Percentiles rank a stretch among this genome's conserved stretches.
phyloP scores from a whole-genome alignment of 2,888 invertebrate species.

The Ormyrus pomaceus region DNA sequence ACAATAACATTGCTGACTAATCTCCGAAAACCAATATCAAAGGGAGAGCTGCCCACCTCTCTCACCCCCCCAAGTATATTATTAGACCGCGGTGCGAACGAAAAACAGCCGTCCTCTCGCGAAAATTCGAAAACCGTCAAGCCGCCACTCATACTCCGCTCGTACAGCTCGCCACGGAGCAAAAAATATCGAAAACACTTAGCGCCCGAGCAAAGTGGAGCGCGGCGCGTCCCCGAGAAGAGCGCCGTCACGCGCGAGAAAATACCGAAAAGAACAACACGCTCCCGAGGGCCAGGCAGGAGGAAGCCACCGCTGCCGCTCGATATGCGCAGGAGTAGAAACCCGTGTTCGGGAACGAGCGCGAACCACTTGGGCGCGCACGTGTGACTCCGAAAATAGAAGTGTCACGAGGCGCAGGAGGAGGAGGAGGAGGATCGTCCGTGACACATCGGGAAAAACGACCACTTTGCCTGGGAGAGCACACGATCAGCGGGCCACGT shows the following conservation, averaged over 20 bases:
- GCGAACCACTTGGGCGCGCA: constrained; percentile 64
- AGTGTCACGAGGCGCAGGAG: constrained; percentile 49
- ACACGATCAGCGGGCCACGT: constrained; percentile 43
- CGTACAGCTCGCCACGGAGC: not conserved
- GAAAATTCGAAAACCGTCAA: constrained; percentile 35
- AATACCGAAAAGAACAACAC: constrained; percentile 32
- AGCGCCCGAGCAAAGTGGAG: constrained; percentile 16
- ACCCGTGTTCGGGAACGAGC: constrained; percentile 64
- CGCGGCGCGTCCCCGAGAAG: constrained; percentile 11
- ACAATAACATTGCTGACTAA: no score
- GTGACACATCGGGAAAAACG: constrained; percentile 28
- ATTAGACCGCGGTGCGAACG: not conserved
- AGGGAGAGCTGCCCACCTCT: not conserved
- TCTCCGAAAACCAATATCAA: no score
- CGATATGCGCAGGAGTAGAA: constrained; percentile 69
- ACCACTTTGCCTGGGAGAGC: constrained; percentile 55
- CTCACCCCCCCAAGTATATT: not conserved
- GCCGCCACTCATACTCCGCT: constrained; percentile 12
- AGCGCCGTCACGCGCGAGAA: constrained; percentile 44
- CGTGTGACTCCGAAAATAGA: constrained; percentile 54
- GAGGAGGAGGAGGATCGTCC: not conserved
- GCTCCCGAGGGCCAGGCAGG: not conserved
- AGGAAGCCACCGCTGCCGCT: constrained; percentile 40
- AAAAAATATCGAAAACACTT: constrained; percentile 40
- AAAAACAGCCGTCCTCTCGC: not conserved